Percentiles rank a stretch among this genome's conserved stretches.
Evolutionary conservation across 2,797 vertebrate species (phyloP).

Genomic region (Mormyrus hasselquistii): DNA sequence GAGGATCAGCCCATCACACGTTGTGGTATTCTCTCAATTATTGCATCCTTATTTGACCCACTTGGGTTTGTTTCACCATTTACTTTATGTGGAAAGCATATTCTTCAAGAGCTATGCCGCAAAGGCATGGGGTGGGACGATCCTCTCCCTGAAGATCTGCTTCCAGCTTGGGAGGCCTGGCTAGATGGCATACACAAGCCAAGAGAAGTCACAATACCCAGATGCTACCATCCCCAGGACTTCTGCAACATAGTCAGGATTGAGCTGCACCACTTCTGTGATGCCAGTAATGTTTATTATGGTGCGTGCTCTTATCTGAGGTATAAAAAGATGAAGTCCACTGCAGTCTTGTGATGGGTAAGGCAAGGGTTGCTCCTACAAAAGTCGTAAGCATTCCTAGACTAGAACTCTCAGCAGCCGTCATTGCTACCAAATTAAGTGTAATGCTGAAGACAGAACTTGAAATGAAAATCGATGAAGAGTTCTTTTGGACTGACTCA

Average conservation of each 20-base stretch:
- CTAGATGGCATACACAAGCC: not conserved
- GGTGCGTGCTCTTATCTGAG: conserved; percentile 32
- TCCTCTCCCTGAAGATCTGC: not conserved
- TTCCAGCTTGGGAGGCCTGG: not conserved
- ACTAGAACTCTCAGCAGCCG: too few relatives aligned
- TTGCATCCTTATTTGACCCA: not conserved
- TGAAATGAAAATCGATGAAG: too few relatives aligned
- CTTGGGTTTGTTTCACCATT: not conserved
- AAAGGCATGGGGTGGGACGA: not conserved
- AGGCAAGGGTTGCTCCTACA: too few relatives aligned
- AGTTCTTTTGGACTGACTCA: too few relatives aligned
- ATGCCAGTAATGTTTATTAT: conserved; percentile 29
- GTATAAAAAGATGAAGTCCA: not conserved
- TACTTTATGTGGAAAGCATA: not conserved
- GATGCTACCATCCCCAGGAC: not conserved
- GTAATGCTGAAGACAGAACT: too few relatives aligned
- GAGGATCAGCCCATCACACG: conserved; percentile 16
- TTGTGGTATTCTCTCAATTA: not conserved
- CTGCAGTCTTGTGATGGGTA: too few relatives aligned
- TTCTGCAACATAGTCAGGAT: conserved; percentile 28
- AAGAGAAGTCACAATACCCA: not conserved
- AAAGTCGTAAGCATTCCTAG: too few relatives aligned
- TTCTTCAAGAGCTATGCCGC: not conserved
- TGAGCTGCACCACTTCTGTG: conserved; percentile 35
- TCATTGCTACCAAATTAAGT: too few relatives aligned